Evolutionary conservation across 1,140 invertebrate species (phyloP), one percentile per base, ranked within the genome.

Genomic region (Tenebrio molitor): DNA sequence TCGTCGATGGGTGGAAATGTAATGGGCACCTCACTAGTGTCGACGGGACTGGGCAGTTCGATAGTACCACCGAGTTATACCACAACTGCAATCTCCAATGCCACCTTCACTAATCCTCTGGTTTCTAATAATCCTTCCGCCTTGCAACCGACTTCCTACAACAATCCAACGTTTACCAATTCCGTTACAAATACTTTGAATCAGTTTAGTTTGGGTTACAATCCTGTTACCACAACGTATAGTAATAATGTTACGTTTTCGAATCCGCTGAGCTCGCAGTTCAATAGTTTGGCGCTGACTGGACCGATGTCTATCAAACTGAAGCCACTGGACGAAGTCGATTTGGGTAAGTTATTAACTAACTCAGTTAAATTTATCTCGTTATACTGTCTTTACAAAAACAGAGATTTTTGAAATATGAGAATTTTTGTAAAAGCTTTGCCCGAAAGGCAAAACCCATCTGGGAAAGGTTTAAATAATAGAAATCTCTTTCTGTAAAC

Each of bases 281-380:
- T 82, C 50, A 83, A 82, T 68, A 81, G 79, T 80, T 81, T 74
- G 73, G 75, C 74, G 8, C 71, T 77, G 1, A 78, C 46, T 78
- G 85, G 85, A 62, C 83, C 82, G 29, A 88, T 89, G 87, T 86
- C 85, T 68, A 88, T 88, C 73, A 90, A 90, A 80, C 81, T 90
- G 80, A 90, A 91, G 81, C 88, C 89, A 65, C 84, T 90, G 79
- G 89, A 91, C 74, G 89, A 91, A 81, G 88, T 90, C 74, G 89
- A 91, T 78, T 83, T 91, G 64, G 88, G 88, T 81, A 66, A 78
- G 71, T 53, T 10, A 5, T 10, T 7, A 34, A 1, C 1, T 10
- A 34, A 62, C 14, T 17, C 42, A 3, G n/a, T n/a, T n/a, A n/a
- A n/a, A n/a, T n/a, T n/a, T n/a, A n/a, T n/a, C n/a, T n/a, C n/a